Base-by-base conservation (phyloP, 2,888 invertebrate species). In the Linnaemya vulpina region DNA sequence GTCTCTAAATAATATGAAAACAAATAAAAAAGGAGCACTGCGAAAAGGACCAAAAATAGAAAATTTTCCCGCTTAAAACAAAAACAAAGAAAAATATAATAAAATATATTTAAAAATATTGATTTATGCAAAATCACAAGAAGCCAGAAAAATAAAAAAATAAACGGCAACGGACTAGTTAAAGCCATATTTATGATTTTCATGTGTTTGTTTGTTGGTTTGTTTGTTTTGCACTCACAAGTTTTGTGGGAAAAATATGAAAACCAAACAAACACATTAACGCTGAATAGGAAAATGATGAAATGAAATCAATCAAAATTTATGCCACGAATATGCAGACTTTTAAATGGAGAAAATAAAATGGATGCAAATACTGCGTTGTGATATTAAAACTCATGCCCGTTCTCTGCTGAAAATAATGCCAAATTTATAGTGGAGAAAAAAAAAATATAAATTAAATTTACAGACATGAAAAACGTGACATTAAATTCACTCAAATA, bases 291-390 rank as follows among this genome's bases (percentile, higher is more conserved):
- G 78, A 82, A 82, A 85, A 85, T 83, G 78, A 82, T 85, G 82
- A 82, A 85, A 85, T 76, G 82, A 79, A 75, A 85, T 85, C 85
- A 85, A 85, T 85, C 85, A 85, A 77, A 74, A 73, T 46, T 67
- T 73, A 58, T 58, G 35, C 7, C 1, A 38, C 40, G 15, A 20
- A 25, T 30, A 5, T 3, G 5, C 30, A 30, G 5, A 30, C 30
- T 30, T 5, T 30, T 30, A 30, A 3, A 40, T 51, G n/a, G 22
- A n/a, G 67, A 22, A 68, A 60, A 60, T 65, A 43, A 43, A 65
- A 17, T 17, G 25, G 40, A 17, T 53, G 65, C 49, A 49, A 30
- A 30, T 55, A 58, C 58, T 38, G 35, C 7, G 46, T n/a, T 22
- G 58, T 68, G 49, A 77, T 49, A 40, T 49, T n/a, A 35, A 62